Conservation (phyloP, 2,888 invertebrate genomes). For the Blastobasis adustella region DNA sequence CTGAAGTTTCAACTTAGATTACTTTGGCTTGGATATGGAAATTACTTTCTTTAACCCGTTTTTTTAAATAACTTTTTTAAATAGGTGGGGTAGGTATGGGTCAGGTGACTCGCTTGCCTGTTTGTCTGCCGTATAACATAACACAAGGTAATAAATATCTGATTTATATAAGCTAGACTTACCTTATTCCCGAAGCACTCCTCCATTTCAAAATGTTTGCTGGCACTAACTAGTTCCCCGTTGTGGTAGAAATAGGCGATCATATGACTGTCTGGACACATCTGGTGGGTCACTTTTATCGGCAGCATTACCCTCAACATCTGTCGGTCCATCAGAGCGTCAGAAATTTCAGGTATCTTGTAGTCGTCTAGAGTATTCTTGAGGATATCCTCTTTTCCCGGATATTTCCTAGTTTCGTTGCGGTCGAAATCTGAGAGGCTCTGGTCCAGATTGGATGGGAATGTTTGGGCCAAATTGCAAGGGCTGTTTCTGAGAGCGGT, state of each 20-base stretch:
- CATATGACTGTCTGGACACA: constrained; percentile 69
- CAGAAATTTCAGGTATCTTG: constrained; percentile 19
- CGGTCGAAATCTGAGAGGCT: no score
- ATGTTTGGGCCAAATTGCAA: constrained; percentile 23
- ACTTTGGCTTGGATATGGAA: no score
- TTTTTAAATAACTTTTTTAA: no score
- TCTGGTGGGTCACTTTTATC: constrained; percentile 59
- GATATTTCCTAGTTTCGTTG: no score
- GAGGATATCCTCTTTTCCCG: no score
- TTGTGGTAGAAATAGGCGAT: constrained; percentile 74
- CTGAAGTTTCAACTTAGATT: no score
- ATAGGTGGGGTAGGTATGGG: no score
- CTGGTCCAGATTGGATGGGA: not conserved
- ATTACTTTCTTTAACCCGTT: no score
- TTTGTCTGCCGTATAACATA: no score
- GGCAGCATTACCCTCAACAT: constrained; percentile 52
- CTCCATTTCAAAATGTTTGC: constrained; percentile 66
- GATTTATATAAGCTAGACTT: constrained; percentile 7
- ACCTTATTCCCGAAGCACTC: constrained; percentile 77
- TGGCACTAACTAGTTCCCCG: constrained; percentile 73
- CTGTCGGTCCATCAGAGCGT: constrained; percentile 41
- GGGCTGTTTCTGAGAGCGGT: constrained; percentile 34
- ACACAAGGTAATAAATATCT: no score
- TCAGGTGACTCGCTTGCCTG: no score
- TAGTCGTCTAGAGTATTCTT: not conserved